A percentile compares a stretch with the other conserved stretches of the same genome.
Conservation (phyloP, 1,140 invertebrate genomes). For the Manduca sexta region DNA sequence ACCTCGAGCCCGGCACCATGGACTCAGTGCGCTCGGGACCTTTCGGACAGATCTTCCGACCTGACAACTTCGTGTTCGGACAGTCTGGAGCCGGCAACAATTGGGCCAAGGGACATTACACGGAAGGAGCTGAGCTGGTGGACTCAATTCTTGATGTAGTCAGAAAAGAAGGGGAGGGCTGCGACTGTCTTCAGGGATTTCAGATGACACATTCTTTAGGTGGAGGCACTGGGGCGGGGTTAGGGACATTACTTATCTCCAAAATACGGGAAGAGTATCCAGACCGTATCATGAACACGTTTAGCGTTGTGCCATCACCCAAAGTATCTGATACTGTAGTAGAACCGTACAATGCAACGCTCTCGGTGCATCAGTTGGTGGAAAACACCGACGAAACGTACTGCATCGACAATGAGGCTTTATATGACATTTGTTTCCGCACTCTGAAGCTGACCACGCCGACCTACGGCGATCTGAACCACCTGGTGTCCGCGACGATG, state of each 20-base stretch:
- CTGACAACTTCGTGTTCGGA: constrained; percentile 92
- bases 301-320: constrained; percentile 86
- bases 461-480: too few species aligned
- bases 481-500: too few species aligned
- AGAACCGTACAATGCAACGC: constrained; percentile 86
- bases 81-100: constrained; percentile 84
- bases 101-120: constrained; percentile 91
- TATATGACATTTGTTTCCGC: constrained; percentile 80
- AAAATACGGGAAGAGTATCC: constrained; percentile 82
- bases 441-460: constrained; percentile 79
- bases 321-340: constrained; percentile 87
- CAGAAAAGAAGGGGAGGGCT: constrained; percentile 86
- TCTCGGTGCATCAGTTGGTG: constrained; percentile 86
- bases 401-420: too few species aligned
- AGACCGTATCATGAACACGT: constrained; percentile 87
- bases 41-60: constrained; percentile 79
- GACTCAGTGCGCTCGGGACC: constrained; percentile 89
- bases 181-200: constrained; percentile 81
- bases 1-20: constrained; percentile 95
- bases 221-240: constrained; percentile 83
- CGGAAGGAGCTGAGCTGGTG: constrained; percentile 89
- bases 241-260: constrained; percentile 80
- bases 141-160: constrained; percentile 92
- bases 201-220: constrained; percentile 79
- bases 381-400: too few species aligned